phyloP scores from a whole-genome alignment of 2,888 invertebrate species.

The Pomacea canaliculata region DNA sequence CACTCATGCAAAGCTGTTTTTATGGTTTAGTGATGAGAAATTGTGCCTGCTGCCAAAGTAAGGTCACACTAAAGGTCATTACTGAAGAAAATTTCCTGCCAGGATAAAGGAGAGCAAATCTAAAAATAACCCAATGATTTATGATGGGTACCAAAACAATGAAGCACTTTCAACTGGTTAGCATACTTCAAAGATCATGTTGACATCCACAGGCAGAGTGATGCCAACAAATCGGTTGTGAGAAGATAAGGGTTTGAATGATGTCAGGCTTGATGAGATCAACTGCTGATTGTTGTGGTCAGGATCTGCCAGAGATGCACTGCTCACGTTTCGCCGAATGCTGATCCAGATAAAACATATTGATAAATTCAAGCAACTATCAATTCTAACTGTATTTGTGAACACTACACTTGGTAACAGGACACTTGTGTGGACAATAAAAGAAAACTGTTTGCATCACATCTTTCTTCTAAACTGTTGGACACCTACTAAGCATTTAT shows the following conservation, averaged over 20 bases:
- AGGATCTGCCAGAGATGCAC: slow-evolving; percentile 47
- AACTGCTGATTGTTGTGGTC: slow-evolving; percentile 41
- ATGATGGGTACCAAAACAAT: too few relatives aligned
- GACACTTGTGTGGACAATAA: too few relatives aligned
- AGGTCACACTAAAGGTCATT: too few relatives aligned
- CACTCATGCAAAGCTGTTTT: too few relatives aligned
- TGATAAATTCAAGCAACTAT: neutral
- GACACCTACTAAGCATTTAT: neutral
- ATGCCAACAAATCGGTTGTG: slow-evolving; percentile 75
- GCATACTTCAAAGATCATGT: slow-evolving; percentile 77
- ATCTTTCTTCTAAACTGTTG: neutral
- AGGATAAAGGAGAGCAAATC: too few relatives aligned
- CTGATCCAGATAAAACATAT: slow-evolving; percentile 16
- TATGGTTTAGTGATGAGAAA: too few relatives aligned
- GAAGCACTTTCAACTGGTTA: too few relatives aligned
- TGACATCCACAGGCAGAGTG: slow-evolving; percentile 79
- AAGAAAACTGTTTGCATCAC: neutral
- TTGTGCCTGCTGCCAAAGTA: too few relatives aligned
- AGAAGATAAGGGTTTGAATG: slow-evolving; percentile 51
- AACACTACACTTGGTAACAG: too few relatives aligned
- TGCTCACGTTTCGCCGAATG: slow-evolving; percentile 47
- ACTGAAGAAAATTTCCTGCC: too few relatives aligned
- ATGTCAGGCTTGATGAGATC: slow-evolving; percentile 40
- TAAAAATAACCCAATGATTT: too few relatives aligned
- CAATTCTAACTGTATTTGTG: too few relatives aligned